These are phyloP conservation scores for Pteromalus puparum DNA, from an alignment of 1,140 invertebrate genomes.

Conservation along the genomic window DNA sequence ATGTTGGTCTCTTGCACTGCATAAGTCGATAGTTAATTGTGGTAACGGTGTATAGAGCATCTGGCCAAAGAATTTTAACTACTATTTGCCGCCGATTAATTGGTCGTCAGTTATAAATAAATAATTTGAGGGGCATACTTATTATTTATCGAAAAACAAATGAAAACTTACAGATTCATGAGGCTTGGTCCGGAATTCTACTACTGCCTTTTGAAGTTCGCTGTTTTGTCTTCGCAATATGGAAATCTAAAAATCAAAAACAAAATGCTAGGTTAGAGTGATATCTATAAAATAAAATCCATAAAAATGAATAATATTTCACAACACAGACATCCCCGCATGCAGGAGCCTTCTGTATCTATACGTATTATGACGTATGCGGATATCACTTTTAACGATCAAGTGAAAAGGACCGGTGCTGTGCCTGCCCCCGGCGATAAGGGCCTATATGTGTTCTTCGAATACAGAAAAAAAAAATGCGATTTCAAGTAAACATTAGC, in stretches of 20 bases:
- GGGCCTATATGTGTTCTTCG: conserved; percentile 6
- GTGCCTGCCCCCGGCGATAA: neutral
- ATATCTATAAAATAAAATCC: neutral
- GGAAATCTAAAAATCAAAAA: conserved; percentile 64
- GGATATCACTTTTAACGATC: neutral
- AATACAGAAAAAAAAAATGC: conserved; percentile 32
- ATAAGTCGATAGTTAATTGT: conserved; percentile 45
- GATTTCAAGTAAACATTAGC: conserved; percentile 30
- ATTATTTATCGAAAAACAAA: too few species aligned
- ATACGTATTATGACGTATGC: neutral
- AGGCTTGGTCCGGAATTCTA: conserved; percentile 66
- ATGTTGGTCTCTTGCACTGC: conserved; percentile 22
- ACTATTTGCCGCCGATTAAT: neutral
- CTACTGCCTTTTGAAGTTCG: conserved; percentile 68
- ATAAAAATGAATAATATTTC: neutral
- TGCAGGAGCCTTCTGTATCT: too few species aligned
- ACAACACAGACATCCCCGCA: neutral
- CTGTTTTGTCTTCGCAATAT: conserved; percentile 67
- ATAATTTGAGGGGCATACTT: too few species aligned
- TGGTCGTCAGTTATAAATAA: neutral
- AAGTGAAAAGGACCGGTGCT: neutral
- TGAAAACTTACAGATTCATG: conserved; percentile 68
- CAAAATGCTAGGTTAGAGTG: neutral
- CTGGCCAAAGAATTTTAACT: neutral
- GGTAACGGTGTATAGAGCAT: conserved; percentile 22